Conservation (phyloP, 2,797 vertebrate genomes). For the Anomalospiza imberbis region DNA sequence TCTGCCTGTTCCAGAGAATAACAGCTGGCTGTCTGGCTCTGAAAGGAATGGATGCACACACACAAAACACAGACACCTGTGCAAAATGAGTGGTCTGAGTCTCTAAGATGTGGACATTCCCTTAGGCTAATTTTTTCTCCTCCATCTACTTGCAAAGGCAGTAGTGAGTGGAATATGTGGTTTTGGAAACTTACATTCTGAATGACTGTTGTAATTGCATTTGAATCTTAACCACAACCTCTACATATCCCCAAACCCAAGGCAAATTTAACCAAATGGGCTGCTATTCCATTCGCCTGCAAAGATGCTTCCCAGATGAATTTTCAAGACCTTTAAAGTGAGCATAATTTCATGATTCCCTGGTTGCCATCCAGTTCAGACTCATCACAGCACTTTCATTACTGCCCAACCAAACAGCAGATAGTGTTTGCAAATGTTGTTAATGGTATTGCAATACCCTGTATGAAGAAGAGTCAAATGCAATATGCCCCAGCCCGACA, state of each 20-base stretch:
- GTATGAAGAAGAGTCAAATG: background rate
- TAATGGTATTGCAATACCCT: background rate
- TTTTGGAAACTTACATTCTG: background rate
- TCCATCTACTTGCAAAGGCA: background rate
- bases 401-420: background rate
- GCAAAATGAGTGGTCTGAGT: background rate
- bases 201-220: background rate
- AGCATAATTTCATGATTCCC: background rate
- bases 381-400: background rate
- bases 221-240: background rate
- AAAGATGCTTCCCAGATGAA: conserved; percentile 5
- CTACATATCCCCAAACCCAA: background rate
- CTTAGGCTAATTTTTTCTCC: background rate
- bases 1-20: background rate
- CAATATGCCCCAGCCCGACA: background rate
- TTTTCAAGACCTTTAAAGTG: background rate
- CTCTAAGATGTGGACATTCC: background rate
- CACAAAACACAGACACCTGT: background rate
- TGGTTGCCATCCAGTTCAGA: background rate
- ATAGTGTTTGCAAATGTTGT: background rate
- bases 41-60: background rate
- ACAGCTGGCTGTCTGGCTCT: background rate
- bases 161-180: background rate
- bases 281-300: background rate
- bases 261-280: background rate